Percentiles rank a stretch among this genome's conserved stretches.
Evolutionary conservation across 2,113 vertebrate species (phyloP).

Genomic region (Grantiella picta): DNA sequence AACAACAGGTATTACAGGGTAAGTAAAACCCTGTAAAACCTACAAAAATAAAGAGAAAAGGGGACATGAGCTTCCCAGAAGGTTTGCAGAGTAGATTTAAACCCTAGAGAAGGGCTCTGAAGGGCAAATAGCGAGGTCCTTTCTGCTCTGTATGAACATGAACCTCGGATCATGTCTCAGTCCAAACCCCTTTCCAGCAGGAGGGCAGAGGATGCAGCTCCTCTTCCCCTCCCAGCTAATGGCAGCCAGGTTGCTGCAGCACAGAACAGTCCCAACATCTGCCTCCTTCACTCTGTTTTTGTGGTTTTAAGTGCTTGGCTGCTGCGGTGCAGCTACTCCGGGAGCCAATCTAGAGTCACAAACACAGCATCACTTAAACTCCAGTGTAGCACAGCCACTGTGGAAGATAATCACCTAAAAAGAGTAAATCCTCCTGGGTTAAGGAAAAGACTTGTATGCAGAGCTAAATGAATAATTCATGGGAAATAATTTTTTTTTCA

Average conservation of each 20-base stretch:
- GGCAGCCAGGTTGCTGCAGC: not conserved
- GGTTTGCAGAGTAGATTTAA: not conserved
- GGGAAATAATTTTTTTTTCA: not conserved
- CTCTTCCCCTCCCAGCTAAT: not conserved
- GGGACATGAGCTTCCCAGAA: not conserved
- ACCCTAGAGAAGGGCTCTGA: not conserved
- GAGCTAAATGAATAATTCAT: slow-evolving; percentile 48
- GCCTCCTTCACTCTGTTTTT: not conserved
- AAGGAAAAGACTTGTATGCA: not conserved
- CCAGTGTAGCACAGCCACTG: not conserved
- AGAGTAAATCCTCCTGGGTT: slow-evolving; percentile 41
- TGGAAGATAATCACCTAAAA: slow-evolving; percentile 40
- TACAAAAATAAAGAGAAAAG: not conserved
- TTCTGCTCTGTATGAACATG: not conserved
- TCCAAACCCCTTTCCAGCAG: not conserved
- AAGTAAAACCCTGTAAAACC: too few relatives aligned
- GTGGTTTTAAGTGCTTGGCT: not conserved
- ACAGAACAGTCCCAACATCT: not conserved
- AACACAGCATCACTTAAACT: not conserved
- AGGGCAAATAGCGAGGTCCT: not conserved
- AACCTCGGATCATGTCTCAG: not conserved
- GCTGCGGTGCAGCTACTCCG: not conserved
- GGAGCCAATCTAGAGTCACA: not conserved
- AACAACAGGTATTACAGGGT: not conserved
- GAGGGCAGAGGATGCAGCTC: not conserved